Evolutionary conservation across 2,888 invertebrate species (phyloP).

Genomic region (Eristalinus aeneus): DNA sequence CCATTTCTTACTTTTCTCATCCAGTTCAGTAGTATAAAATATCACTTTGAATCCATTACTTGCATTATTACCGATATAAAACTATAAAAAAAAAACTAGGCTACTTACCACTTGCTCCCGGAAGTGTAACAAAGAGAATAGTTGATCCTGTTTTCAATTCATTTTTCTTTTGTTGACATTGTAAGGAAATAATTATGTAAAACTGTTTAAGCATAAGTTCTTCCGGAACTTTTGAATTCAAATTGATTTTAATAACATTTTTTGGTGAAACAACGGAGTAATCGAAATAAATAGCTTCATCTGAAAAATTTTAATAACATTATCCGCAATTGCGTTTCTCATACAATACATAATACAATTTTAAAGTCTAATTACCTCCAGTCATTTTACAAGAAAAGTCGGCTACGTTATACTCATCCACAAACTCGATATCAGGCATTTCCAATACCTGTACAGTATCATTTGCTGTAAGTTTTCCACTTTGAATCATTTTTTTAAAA

Average conservation of each 20-base stretch:
- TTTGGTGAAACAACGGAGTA: slow-evolving; percentile 16
- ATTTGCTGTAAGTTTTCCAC: slow-evolving; percentile 42
- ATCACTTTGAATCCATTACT: too few relatives aligned
- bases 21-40: too few relatives aligned
- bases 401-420: slow-evolving; percentile 14
- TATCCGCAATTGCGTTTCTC: too few relatives aligned
- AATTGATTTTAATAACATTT: slow-evolving; percentile 35
- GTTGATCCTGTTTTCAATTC: slow-evolving; percentile 47
- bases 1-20: too few relatives aligned
- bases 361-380: slow-evolving; percentile 57
- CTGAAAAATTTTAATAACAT: slow-evolving; percentile 28
- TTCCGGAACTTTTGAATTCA: slow-evolving; percentile 23
- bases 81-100: too few relatives aligned
- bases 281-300: slow-evolving; percentile 50
- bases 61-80: too few relatives aligned
- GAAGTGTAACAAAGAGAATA: slow-evolving; percentile 68
- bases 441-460: slow-evolving; percentile 35
- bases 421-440: slow-evolving; percentile 41
- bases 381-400: slow-evolving; percentile 54
- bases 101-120: slow-evolving; percentile 57
- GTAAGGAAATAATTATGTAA: slow-evolving; percentile 49
- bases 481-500: slow-evolving; percentile 40
- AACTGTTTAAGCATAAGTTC: slow-evolving; percentile 18
- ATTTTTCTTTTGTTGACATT: slow-evolving; percentile 35
- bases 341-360: neutral